These are phyloP conservation scores for Echinops telfairi DNA, from an alignment of 2,113 vertebrate species.

Conservation along the genomic window DNA sequence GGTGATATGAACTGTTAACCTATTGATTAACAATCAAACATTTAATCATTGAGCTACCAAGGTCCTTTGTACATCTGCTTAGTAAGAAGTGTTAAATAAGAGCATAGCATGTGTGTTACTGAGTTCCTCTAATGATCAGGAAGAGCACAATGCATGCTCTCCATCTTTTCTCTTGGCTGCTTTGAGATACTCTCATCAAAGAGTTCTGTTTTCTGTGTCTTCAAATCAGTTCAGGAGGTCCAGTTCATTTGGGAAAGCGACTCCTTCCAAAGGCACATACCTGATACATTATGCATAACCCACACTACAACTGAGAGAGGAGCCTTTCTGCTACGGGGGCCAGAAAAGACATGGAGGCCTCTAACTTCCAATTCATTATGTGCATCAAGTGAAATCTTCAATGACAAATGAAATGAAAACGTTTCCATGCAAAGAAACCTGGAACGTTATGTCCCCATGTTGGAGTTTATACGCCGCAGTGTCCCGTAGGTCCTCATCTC, in stretches of 20 bases:
- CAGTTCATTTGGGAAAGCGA: neutral
- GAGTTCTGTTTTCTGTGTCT: neutral
- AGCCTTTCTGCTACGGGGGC: too few species aligned
- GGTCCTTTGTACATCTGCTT: neutral
- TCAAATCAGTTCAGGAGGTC: neutral
- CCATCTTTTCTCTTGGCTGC: neutral
- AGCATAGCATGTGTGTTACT: neutral
- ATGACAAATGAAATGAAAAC: too few species aligned
- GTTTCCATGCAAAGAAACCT: neutral
- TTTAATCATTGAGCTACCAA: neutral
- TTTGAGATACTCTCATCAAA: neutral
- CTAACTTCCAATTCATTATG: neutral
- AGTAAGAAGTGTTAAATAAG: slow-evolving; percentile 1
- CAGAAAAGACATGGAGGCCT: too few species aligned
- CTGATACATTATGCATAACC: too few species aligned
- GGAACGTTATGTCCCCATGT: neutral
- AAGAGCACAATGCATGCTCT: neutral
- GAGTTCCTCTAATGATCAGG: neutral
- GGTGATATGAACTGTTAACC: neutral
- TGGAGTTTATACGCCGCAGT: neutral
- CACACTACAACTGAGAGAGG: neutral
- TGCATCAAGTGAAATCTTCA: neutral
- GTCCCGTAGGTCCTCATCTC: neutral
- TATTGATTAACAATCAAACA: neutral
- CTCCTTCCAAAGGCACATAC: neutral